Base-by-base conservation (phyloP, 2,888 invertebrate genomes). In the Eupithecia vulgata region DNA sequence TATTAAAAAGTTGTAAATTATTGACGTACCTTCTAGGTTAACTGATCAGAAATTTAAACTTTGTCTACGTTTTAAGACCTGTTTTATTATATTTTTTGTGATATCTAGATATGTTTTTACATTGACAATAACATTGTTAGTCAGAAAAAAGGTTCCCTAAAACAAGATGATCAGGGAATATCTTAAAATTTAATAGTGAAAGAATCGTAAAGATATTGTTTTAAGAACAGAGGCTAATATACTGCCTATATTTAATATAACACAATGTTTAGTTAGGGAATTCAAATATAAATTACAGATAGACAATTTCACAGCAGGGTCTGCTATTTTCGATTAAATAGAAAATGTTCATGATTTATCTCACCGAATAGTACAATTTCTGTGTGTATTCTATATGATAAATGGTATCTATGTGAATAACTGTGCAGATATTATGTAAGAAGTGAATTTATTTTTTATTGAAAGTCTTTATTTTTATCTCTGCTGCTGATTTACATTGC, bases 361-460 rank as follows among this genome's bases (percentile, higher is more conserved):
- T 82, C 83, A 87, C 86, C 88, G 79, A 85, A 88, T 85, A 91
- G 91, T 90, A 90, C 90, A 91, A 91, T 84, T 81, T 77, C 66
- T 79, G 82, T 85, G 87, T 86, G 87, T 87, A 87, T 88, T 89
- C 82, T 81, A 84, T 80, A 75, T 82, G 79, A 76, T 79, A 79
- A 76, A 79, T 79, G 79, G 74, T 80, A 76, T 78, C 75, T 82
- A 80, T 77, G n/a, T 77, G 68, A 72, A 79, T 79, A 70, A 76
- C 34, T 79, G 77, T 75, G 77, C 78, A 73, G 72, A 76, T 73
- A 74, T 61, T 59, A 59, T 52, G 62, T 74, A 42, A 76, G 74
- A 76, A 73, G 67, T 77, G 67, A 76, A 71, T 73, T 77, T 78
- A 72, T 76, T 75, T 65, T 77, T 79, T 72, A 76, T 74, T 62